Conservation (phyloP, 2,797 vertebrate species). For the Syngnathus rostellatus region DNA sequence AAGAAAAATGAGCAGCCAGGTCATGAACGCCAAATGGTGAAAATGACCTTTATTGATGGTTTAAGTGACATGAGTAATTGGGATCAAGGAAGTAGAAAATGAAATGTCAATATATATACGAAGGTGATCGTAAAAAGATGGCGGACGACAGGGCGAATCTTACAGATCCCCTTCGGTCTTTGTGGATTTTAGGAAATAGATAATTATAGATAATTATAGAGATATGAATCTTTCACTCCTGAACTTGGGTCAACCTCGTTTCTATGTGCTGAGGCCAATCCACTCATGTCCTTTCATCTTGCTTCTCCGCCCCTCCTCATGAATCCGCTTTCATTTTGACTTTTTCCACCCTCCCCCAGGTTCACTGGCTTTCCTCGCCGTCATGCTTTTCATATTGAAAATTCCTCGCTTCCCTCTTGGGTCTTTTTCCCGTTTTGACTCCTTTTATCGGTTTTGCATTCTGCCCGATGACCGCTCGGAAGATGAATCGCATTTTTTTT, state of each 20-base stretch:
- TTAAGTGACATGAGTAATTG: slow-evolving; percentile 5
- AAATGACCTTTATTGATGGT: slow-evolving; percentile 2
- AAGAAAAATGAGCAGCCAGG: slow-evolving; percentile 3
- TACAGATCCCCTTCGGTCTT: too few relatives aligned
- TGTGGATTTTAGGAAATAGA: slow-evolving; percentile 13
- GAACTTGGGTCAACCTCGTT: slow-evolving; percentile 50
- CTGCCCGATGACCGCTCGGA: not conserved
- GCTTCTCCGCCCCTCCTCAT: slow-evolving; percentile 18
- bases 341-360: slow-evolving; percentile 15
- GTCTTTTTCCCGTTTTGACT: not conserved
- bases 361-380: slow-evolving; percentile 6
- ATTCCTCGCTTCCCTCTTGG: not conserved
- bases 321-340: slow-evolving; percentile 39
- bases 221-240: slow-evolving; percentile 24
- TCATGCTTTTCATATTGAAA: not conserved
- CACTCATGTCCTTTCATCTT: slow-evolving; percentile 44
- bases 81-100: not conserved
- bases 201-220: slow-evolving; percentile 42
- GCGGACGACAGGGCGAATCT: not conserved
- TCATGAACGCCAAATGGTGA: not conserved
- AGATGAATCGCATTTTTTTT: too few relatives aligned
- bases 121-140: not conserved
- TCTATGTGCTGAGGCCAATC: slow-evolving; percentile 11
- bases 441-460: not conserved
- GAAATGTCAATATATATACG: not conserved